Conservation (phyloP, 2,113 vertebrate genomes). For the Ivindomyrus marchei region DNA sequence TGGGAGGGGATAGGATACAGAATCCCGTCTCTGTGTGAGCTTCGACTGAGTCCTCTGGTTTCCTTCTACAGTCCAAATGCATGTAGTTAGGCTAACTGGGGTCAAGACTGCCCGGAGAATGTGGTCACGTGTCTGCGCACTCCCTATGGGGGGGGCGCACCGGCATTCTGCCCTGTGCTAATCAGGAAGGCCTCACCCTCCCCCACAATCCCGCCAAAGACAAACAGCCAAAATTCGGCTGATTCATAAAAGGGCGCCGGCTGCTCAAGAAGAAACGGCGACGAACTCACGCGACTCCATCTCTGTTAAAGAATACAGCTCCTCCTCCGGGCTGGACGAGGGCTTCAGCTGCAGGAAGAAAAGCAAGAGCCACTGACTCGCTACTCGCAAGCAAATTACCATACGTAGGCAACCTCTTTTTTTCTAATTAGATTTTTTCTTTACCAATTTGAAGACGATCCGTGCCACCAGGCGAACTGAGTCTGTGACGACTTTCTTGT, state of each 20-base stretch:
- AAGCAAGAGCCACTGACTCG: background rate
- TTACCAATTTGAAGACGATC: slow-evolving; percentile 79
- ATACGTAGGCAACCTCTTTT: background rate
- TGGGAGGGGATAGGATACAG: too few relatives aligned
- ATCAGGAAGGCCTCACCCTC: background rate
- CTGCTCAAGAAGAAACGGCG: background rate
- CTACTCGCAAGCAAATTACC: background rate
- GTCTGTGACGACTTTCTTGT: slow-evolving; percentile 71
- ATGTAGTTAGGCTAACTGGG: background rate
- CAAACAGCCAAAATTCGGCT: background rate
- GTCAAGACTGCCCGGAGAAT: background rate
- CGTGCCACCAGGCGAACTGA: slow-evolving; percentile 81
- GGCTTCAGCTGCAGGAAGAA: slow-evolving; percentile 62
- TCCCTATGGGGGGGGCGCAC: background rate
- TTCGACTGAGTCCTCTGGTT: background rate
- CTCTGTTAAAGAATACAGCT: slow-evolving; percentile 73
- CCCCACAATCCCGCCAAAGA: background rate
- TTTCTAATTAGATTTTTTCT: background rate
- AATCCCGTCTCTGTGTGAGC: background rate
- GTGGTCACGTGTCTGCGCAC: background rate
- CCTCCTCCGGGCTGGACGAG: slow-evolving; percentile 57
- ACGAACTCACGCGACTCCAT: slow-evolving; percentile 83
- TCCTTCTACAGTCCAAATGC: background rate
- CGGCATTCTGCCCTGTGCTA: background rate
- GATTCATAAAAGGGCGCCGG: background rate